Conservation (phyloP, 1,140 invertebrate species). For the Leptoteleia sp. region DNA sequence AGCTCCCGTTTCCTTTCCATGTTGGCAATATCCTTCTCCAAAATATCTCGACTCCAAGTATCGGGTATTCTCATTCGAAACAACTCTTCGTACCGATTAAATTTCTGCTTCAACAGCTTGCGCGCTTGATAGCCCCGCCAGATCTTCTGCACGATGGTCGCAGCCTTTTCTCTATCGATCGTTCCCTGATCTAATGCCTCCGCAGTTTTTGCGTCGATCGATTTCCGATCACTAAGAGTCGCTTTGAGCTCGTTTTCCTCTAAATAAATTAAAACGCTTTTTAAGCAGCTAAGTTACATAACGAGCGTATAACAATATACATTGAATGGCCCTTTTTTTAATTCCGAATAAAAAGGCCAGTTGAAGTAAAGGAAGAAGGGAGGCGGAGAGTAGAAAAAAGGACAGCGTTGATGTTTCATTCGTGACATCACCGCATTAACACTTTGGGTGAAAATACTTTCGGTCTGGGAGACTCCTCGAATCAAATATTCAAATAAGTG, state of each 20-base stretch:
- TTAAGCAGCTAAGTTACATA: constrained; percentile 26
- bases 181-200: constrained; percentile 22
- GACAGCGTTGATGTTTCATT: background rate
- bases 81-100: constrained; percentile 74
- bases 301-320: constrained; percentile 12
- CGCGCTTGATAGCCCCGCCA: constrained; percentile 78
- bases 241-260: constrained; percentile 29
- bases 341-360: constrained; percentile 13
- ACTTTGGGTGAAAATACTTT: constrained; percentile 28
- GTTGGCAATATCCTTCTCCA: constrained; percentile 80
- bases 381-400: too few species aligned
- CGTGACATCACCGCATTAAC: constrained; percentile 44
- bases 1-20: constrained; percentile 80
- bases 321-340: constrained; percentile 22
- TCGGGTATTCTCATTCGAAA: constrained; percentile 76
- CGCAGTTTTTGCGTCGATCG: constrained; percentile 64
- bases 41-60: constrained; percentile 75
- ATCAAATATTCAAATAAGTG: constrained; percentile 41
- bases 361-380: constrained; percentile 8
- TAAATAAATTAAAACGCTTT: constrained; percentile 15
- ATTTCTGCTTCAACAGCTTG: constrained; percentile 70
- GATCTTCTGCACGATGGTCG: constrained; percentile 78
- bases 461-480: constrained; percentile 10
- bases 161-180: constrained; percentile 70
- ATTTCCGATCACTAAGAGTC: too few species aligned